phyloP scores from a whole-genome alignment of 2,113 vertebrate genomes.

The Ceyx margarethae region DNA sequence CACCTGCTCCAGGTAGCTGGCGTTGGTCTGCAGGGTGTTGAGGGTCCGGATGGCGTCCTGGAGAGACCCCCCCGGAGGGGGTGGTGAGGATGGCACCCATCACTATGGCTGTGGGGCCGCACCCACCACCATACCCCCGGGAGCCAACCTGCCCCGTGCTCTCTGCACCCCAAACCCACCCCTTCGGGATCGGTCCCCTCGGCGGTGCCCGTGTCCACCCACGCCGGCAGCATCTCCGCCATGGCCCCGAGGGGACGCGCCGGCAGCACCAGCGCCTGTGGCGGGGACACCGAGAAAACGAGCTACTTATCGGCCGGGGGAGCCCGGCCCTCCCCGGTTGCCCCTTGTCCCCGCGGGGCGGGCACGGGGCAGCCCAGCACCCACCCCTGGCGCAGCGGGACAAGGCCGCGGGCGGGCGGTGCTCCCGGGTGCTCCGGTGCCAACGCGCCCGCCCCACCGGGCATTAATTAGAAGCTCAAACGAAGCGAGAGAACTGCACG shows the following conservation, averaged over 20 bases:
- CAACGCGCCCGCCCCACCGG: rapidly evolving
- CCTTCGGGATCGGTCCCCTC: neutral
- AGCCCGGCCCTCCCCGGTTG: neutral
- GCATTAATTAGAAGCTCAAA: neutral
- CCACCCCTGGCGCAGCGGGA: neutral
- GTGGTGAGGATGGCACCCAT: neutral
- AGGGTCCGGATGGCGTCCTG: slow-evolving; percentile 92
- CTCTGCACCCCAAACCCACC: neutral
- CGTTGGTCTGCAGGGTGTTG: slow-evolving; percentile 94
- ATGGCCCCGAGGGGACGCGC: neutral
- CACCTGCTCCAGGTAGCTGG: slow-evolving; percentile 85
- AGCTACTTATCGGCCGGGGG: neutral
- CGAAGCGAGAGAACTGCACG: neutral
- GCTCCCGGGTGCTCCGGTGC: neutral
- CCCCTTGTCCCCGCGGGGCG: neutral
- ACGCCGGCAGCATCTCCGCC: neutral
- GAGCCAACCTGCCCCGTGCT: neutral
- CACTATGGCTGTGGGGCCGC: rapidly evolving
- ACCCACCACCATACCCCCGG: neutral
- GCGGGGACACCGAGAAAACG: neutral
- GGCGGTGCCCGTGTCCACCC: rapidly evolving
- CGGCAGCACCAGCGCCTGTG: neutral
- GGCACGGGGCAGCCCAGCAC: neutral
- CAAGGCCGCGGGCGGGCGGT: neutral
- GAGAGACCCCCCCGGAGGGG: neutral